Evolutionary conservation across 2,888 invertebrate species (phyloP).

Genomic region (Prosapia bicincta): DNA sequence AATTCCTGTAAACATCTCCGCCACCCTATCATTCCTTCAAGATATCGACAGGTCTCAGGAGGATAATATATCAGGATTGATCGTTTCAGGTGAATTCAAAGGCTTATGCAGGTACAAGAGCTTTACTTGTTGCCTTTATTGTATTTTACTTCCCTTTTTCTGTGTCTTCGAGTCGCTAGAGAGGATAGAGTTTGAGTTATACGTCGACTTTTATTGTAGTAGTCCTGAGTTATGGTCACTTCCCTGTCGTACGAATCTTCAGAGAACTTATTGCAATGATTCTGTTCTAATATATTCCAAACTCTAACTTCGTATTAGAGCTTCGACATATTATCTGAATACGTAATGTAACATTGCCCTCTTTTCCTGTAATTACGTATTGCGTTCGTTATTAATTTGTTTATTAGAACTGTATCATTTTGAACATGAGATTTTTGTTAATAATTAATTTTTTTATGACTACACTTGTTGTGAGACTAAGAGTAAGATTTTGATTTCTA

Average conservation of each 20-base stretch:
- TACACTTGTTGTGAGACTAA: no score
- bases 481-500: no score
- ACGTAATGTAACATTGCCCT: no score
- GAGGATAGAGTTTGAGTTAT: not conserved
- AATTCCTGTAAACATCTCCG: not conserved
- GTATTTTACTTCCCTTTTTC: not conserved
- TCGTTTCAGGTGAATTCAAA: not conserved
- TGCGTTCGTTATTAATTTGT: no score
- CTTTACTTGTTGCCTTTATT: not conserved
- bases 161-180: not conserved
- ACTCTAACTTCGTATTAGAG: no score
- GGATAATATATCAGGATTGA: not conserved
- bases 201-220: not conserved
- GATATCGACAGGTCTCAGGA: not conserved
- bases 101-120: not conserved
- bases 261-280: not conserved
- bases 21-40: not conserved
- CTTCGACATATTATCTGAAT: no score
- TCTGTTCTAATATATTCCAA: no score
- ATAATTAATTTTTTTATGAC: no score
- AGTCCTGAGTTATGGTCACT: not conserved
- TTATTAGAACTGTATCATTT: no score
- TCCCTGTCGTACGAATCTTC: not conserved
- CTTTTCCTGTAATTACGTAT: no score
- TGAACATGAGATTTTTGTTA: no score